Evolutionary conservation across 2,888 invertebrate species (phyloP), one percentile per base, ranked within the genome.

Genomic region (Notodonta ziczac): DNA sequence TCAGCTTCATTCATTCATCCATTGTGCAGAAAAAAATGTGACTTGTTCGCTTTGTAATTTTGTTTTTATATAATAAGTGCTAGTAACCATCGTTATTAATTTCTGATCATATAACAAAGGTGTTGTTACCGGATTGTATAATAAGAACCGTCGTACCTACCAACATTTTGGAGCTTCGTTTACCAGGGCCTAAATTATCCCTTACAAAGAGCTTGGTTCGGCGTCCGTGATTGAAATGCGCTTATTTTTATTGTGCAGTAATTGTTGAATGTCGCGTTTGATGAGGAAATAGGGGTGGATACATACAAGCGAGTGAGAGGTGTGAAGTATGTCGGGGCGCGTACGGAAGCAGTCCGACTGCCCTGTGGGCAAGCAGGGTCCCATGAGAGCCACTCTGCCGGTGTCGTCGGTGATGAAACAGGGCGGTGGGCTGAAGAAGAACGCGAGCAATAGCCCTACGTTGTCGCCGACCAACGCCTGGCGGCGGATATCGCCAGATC

Each of bases 371-470:
- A 93, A 93, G 78, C 90, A 91, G 88, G 96, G 96, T 60, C 96
- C 97, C 73, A 95, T 97, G 95, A 95, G 96, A 85, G 97, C 97
- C 63, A 97, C 96, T 65, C 92, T 97, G 83, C 96, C 97, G 75
- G 96, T 97, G 81, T 95, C 96, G 60, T 96, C 96, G 63, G 94
- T 96, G 69, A 94, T 96, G 86, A 95, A 96, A 82, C 94, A 94
- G 81, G 95, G 95, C 80, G 94, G 94, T 66, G 95, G 94, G 57
- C 87, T 95, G 60, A 94, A 94, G 83, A 95, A 94, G 80, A 94
- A 93, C 75, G 94, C 95, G 66, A 94, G 94, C 76, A 95, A 94
- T 80, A 96, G 96, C 77, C 96, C 96, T 32, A 95, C 95, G 40
- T 89, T 95, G 63, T 96, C 96, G 48, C 96, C 96, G 53, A 96